Conservation (phyloP, 2,113 vertebrate species). For the Rutilus rutilus region DNA sequence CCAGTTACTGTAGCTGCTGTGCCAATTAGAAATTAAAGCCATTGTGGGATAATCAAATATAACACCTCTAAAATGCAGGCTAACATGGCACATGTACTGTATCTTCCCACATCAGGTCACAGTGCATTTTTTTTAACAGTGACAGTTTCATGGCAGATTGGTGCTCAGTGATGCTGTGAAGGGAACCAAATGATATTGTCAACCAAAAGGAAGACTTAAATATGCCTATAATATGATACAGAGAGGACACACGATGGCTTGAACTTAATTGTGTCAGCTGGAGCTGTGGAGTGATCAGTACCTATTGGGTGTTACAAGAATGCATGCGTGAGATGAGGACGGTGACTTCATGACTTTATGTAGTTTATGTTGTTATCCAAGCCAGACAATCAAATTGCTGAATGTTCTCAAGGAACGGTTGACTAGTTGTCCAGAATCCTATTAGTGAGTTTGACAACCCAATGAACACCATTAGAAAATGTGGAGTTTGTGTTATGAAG, state of each 20-base stretch:
- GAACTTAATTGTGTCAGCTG: slow-evolving; percentile 34
- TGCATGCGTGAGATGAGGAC: slow-evolving; percentile 11
- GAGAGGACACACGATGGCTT: not conserved
- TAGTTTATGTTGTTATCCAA: not conserved
- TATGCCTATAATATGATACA: slow-evolving; percentile 28
- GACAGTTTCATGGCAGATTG: slow-evolving; percentile 13
- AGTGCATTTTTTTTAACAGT: not conserved
- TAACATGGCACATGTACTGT: not conserved
- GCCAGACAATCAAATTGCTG: not conserved
- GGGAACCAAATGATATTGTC: slow-evolving; percentile 12
- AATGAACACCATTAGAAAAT: not conserved
- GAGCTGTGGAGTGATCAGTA: slow-evolving; percentile 13
- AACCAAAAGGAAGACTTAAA: slow-evolving; percentile 26
- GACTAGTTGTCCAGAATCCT: not conserved
- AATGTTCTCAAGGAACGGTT: not conserved
- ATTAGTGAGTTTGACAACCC: not conserved
- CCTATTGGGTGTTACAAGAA: slow-evolving; percentile 27
- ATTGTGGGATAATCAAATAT: slow-evolving; percentile 22
- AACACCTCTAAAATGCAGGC: not conserved
- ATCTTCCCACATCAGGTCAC: not conserved
- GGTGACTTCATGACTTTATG: not conserved
- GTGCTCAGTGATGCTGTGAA: slow-evolving; percentile 14
- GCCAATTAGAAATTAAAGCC: slow-evolving; percentile 12
- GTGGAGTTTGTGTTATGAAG: too few species aligned
- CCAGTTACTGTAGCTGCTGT: not conserved